A percentile compares a stretch with the other conserved stretches of the same genome.
These are phyloP conservation scores for Parasteatoda lunata DNA, from an alignment of 2,888 invertebrate species.

Conservation along the genomic window DNA sequence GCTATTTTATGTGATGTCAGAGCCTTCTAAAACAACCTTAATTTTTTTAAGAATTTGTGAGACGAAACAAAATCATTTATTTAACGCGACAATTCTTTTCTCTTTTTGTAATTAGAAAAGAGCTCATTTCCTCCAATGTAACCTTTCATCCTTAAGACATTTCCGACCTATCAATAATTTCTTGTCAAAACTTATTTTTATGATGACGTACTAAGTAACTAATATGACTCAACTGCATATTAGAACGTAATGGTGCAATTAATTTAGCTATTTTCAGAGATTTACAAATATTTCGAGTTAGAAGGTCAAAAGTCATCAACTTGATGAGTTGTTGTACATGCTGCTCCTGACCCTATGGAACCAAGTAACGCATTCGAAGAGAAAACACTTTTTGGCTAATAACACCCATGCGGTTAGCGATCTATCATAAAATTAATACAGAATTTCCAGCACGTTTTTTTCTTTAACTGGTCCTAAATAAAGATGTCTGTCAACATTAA, in stretches of 20 bases:
- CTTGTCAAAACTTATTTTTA: not conserved
- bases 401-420: slow-evolving; percentile 44
- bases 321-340: slow-evolving; percentile 24
- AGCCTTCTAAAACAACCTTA: too few species aligned
- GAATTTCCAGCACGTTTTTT: slow-evolving; percentile 47
- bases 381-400: slow-evolving; percentile 33
- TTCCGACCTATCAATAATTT: not conserved
- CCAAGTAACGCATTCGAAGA: slow-evolving; percentile 7
- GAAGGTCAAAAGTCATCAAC: slow-evolving; percentile 29
- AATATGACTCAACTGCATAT: slow-evolving; percentile 1
- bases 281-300: slow-evolving; percentile 12
- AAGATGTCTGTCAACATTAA: slow-evolving; percentile 55
- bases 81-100: too few species aligned
- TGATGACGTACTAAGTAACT: not conserved
- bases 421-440: slow-evolving; percentile 38
- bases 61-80: too few species aligned
- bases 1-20: too few species aligned
- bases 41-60: too few species aligned
- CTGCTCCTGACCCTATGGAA: slow-evolving; percentile 30
- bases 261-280: slow-evolving; percentile 21
- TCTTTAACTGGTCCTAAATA: slow-evolving; percentile 39
- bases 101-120: too few species aligned
- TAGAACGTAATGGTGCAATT: slow-evolving; percentile 22
- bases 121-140: too few species aligned
- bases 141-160: not conserved